Percentiles rank a stretch among this genome's conserved stretches.
phyloP scores from a whole-genome alignment of 2,797 vertebrate genomes.

The Stomatorhinus walkeri region DNA sequence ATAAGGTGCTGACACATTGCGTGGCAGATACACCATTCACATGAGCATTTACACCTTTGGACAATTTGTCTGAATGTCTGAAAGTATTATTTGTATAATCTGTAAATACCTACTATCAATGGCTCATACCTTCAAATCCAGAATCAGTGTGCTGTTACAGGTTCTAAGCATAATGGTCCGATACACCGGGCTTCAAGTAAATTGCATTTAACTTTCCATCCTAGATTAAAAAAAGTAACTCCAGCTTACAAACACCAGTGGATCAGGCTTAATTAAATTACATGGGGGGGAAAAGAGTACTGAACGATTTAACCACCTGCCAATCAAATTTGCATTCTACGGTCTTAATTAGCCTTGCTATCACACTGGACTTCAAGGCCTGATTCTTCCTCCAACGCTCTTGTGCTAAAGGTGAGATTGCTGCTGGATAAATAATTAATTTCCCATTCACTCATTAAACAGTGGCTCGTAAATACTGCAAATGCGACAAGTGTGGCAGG shows the following conservation, averaged over 20 bases:
- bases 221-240: neutral
- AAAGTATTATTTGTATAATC: neutral
- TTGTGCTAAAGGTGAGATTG: conserved; percentile 25
- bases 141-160: neutral
- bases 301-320: conserved; percentile 28
- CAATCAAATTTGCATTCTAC: conserved; percentile 28
- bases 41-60: neutral
- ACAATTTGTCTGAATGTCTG: neutral
- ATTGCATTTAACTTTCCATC: neutral
- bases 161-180: neutral
- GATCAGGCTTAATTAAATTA: conserved; percentile 30
- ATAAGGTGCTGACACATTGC: neutral
- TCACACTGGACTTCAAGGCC: conserved; percentile 22
- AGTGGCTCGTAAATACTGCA: conserved; percentile 17
- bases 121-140: neutral
- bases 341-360: conserved; percentile 29
- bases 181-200: conserved; percentile 9
- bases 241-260: conserved; percentile 14
- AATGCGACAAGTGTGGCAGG: conserved; percentile 11
- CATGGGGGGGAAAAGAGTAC: conserved; percentile 17
- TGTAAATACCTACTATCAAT: neutral
- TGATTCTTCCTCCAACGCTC: neutral
- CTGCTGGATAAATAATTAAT: conserved; percentile 29
- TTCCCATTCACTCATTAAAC: conserved; percentile 27
- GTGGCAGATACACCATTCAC: neutral